Base-by-base conservation (phyloP, 2,113 vertebrate genomes). In the Orthonyx spaldingii region DNA sequence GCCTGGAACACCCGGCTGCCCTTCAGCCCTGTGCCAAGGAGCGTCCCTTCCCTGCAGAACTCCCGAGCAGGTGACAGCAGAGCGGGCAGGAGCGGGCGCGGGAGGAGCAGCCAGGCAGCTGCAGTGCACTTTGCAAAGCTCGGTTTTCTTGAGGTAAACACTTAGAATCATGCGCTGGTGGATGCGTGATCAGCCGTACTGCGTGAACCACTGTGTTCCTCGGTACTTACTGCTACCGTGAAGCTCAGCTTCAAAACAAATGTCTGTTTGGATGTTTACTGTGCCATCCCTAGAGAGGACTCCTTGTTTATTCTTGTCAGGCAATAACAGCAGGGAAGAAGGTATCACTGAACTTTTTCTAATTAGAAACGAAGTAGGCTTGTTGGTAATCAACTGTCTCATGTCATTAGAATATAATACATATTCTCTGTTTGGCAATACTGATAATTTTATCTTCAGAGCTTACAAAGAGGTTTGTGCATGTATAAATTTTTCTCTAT, bases 291-390 rank as follows among this genome's bases (percentile, higher is more conserved):
- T 44, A 6, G 86, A 90, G 86, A 76, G 49, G 87, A 71, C 60
- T 94, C 91, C 88, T 70, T 81, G 9, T 83, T 74, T 55, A 47
- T 91, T 80, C 90, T 66, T 55, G 93, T 87, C 93, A 94, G 85
- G 95, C 94, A 90, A 33, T 74, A 94, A 49, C 87, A 96, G 87
- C 70, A 18, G 92, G 82, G 71, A 81, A 79, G 87, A 47, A 11
- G 84, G 49, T 64, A 80, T 90, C 84, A n/a, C 80, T 49, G 90
- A 96, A 96, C 88, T 96, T 93, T 71, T 85, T 57, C 87, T 95
- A 89, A 96, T 97, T 95, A 90, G 93, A 87, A 93, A 84, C 27
- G 52, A 88, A 96, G 82, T 37, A 81, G 85, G 64, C 56, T 96
- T 71, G 85, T 94, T 95, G 79, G 55, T 86, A 87, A 95, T 95